A percentile compares a stretch with the other conserved stretches of the same genome.
Conservation (phyloP, 2,113 vertebrate species). For the Mesocricetus auratus region DNA sequence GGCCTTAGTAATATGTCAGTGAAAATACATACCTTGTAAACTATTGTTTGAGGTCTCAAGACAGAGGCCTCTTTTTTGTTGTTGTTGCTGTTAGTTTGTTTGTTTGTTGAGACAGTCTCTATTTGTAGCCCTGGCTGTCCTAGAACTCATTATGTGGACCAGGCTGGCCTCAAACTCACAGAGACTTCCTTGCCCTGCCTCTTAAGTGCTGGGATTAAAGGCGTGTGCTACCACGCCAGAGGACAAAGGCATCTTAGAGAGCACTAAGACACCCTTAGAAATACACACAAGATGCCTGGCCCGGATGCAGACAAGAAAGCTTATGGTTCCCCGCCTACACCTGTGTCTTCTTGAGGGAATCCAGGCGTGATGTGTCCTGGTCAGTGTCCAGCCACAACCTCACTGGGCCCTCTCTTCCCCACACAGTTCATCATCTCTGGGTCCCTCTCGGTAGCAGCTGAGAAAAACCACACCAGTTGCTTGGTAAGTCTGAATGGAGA, state of each 20-base stretch:
- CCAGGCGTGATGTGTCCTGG: neutral
- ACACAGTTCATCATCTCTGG: slow-evolving; percentile 78
- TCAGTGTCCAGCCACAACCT: neutral
- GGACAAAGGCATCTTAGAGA: neutral
- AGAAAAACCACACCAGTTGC: slow-evolving; percentile 72
- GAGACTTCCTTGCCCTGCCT: neutral
- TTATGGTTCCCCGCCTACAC: neutral
- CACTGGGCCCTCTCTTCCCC: neutral
- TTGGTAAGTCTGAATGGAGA: slow-evolving; percentile 63
- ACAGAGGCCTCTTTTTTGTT: neutral
- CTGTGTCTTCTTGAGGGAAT: neutral
- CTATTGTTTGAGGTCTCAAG: neutral
- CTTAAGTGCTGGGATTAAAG: neutral
- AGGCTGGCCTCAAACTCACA: neutral
- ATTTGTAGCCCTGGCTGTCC: neutral
- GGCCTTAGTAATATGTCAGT: neutral
- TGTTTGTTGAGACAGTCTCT: neutral
- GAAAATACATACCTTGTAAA: neutral
- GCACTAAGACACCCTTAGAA: neutral
- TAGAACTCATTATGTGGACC: neutral
- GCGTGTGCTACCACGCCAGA: neutral
- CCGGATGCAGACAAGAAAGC: neutral
- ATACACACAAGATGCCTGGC: neutral
- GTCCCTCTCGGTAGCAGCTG: slow-evolving; percentile 75
- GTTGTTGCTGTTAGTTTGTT: neutral